These are phyloP conservation scores for Pandemis cinnamomeana DNA, from an alignment of 2,888 invertebrate genomes.

Conservation along the genomic window DNA sequence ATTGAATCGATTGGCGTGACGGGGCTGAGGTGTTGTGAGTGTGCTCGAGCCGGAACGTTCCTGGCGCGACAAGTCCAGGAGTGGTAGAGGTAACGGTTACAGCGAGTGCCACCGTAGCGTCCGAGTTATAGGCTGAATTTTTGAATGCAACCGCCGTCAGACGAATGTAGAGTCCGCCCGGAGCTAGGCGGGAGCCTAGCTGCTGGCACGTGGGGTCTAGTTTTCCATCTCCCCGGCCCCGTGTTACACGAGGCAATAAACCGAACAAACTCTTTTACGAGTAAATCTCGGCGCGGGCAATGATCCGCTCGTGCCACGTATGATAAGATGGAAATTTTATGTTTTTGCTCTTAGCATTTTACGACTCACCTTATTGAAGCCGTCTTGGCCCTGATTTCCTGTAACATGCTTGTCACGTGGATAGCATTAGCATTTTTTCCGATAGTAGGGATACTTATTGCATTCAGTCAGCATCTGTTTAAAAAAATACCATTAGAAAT, in stretches of 20 bases:
- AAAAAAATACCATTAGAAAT: too few species aligned
- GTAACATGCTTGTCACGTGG: constrained; percentile 21
- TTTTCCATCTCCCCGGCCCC: constrained; percentile 30
- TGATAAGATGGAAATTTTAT: constrained; percentile 42
- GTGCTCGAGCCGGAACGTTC: constrained; percentile 47
- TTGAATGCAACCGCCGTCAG: not conserved
- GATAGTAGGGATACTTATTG: constrained; percentile 3
- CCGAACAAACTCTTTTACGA: constrained; percentile 64
- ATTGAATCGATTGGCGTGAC: constrained; percentile 50
- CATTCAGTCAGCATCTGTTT: not conserved
- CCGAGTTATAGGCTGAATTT: not conserved
- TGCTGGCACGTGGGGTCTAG: constrained; percentile 41
- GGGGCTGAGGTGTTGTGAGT: constrained; percentile 69
- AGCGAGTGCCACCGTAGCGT: constrained; percentile 37
- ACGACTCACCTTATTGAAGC: constrained; percentile 41
- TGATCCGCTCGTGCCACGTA: constrained; percentile 46
- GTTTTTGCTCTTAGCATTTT: constrained; percentile 41
- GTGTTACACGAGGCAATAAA: constrained; percentile 62
- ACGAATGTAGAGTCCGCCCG: not conserved
- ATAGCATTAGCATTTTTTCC: constrained; percentile 23
- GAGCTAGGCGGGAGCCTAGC: not conserved
- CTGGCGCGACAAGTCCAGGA: constrained; percentile 37
- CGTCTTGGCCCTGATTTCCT: constrained; percentile 33
- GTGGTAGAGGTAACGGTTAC: constrained; percentile 44
- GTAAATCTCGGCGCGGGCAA: constrained; percentile 51